Evolutionary conservation across 2,113 vertebrate species (phyloP).

Genomic region (Macaca mulatta): DNA sequence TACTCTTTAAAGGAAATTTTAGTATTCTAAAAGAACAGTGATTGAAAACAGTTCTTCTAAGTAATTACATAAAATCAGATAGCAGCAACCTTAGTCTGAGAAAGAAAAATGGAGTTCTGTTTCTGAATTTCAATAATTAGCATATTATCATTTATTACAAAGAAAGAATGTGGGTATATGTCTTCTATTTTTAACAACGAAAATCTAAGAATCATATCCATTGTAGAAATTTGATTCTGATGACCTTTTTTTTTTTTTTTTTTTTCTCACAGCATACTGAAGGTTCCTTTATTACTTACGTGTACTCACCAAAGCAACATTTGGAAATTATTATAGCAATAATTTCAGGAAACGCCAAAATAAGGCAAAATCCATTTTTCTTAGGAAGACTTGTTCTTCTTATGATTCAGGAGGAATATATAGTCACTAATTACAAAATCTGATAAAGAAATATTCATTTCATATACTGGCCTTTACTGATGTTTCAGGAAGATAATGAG

Average conservation of each 20-base stretch:
- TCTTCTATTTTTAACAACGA: conserved; percentile 27
- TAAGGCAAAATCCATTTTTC: not conserved
- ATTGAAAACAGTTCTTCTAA: conserved; percentile 12
- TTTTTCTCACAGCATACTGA: not conserved
- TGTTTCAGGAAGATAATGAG: conserved; percentile 91
- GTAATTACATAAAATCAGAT: conserved; percentile 50
- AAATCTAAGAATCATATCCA: conserved; percentile 31
- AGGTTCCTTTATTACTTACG: not conserved
- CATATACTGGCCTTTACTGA: conserved; percentile 88
- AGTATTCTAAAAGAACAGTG: conserved; percentile 26
- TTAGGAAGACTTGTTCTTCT: not conserved
- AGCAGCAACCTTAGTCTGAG: not conserved
- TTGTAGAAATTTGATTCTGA: conserved; percentile 18
- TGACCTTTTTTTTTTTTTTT: not conserved
- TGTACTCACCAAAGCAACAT: not conserved
- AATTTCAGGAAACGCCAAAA: conserved; percentile 24
- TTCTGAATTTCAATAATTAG: conserved; percentile 9
- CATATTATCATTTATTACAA: conserved; percentile 37
- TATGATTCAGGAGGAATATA: not conserved
- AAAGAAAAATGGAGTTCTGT: not conserved
- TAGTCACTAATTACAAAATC: not conserved
- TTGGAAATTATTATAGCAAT: conserved; percentile 34
- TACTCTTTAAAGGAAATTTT: not conserved
- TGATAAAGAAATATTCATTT: not conserved
- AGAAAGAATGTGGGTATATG: conserved; percentile 3